Evolutionary conservation across 1,140 invertebrate species (phyloP), one percentile per base, ranked within the genome.

Genomic region (silkworm (Bombyx mori)): DNA sequence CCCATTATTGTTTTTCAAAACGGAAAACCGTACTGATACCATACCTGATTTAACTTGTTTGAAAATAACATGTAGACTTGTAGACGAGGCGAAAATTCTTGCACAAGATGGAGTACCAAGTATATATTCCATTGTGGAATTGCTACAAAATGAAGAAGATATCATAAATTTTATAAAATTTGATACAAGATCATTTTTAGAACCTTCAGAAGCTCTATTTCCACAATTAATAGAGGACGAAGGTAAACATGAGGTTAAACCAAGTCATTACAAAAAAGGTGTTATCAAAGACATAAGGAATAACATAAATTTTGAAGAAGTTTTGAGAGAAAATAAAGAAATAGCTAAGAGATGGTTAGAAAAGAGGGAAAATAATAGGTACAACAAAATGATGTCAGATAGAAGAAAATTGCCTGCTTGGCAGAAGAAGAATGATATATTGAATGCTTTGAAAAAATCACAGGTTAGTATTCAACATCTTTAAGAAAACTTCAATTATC

Each of bases 371-470:
- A 90, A 90, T 71, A 75, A 82, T 54, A 89, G 89, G 58, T 95
- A 94, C 73, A 79, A 87, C 55, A 90, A 90, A 68, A 92, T 94
- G 89, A 79, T 94, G 54, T 71, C 88, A 18, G 84, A 77, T 12
- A 82, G 94, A 57, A 82, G 77, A 69, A 90, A 91, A 65, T 75
- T 95, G 54, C 94, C 94, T 1, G 92, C 92, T 4, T 94, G 91
- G 89, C 69, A 89, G 6, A 92, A 91, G 75, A 91, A 82, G 77
- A 73, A 90, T 43, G 89, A 92, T 53, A 94, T 95, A 69, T 70
- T 95, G 61, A 84, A 91, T 59, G 73, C 91, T 10, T 86, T 95
- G 18, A 74, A 90, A 18, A 86, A 89, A 56, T 92, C 92, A 61
- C 92, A 92, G 72, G 91, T 89, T 52, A 62, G 43, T 43, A 47